Evolutionary conservation across 2,113 vertebrate species (phyloP).

Genomic region (Aegypius monachus): DNA sequence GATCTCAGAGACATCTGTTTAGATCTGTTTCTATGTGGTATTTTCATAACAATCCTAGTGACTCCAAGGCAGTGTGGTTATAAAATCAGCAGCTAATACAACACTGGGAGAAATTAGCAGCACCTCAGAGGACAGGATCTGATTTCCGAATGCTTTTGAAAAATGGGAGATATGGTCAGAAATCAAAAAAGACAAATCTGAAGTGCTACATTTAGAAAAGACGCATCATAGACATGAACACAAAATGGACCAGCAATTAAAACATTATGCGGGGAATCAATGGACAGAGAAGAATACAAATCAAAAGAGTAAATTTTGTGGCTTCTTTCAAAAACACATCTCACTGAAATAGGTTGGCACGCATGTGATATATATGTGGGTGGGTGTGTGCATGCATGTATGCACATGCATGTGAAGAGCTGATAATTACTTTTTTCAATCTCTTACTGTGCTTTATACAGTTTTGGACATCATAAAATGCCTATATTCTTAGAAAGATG

Average conservation of each 20-base stretch:
- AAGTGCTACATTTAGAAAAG: background rate
- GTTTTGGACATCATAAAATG: background rate
- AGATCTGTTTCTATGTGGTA: background rate
- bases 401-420: background rate
- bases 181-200: background rate
- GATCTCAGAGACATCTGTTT: background rate
- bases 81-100: background rate
- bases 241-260: background rate
- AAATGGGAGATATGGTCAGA: background rate
- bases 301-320: background rate
- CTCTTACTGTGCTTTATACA: background rate
- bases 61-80: background rate
- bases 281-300: background rate
- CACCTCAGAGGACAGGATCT: background rate
- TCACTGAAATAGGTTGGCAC: background rate
- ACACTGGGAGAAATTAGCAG: background rate
- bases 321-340: background rate
- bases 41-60: background rate
- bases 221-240: accelerated
- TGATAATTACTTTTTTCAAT: background rate
- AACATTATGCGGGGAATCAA: background rate
- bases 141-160: background rate
- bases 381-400: accelerated
- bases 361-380: background rate
- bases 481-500: background rate